Base-by-base conservation (phyloP, 2,797 vertebrate species). In the Siniperca scherzeri region DNA sequence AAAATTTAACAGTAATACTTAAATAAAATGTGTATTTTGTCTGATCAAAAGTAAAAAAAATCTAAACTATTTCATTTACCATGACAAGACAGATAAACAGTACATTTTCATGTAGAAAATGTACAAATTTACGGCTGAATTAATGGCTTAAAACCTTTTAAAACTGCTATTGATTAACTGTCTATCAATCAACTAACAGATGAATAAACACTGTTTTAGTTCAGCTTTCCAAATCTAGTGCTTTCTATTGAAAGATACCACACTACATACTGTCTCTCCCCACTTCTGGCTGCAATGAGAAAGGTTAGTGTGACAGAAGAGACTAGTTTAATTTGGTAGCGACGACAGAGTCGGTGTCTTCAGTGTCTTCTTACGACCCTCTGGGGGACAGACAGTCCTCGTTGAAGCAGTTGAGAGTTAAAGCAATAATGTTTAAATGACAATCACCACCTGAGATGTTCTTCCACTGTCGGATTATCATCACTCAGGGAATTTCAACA, bases 391-490 rank as follows among this genome's bases (percentile, higher is more conserved):
- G 59, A 30, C 50, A 1, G 66, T 70, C 48, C 9, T 7, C 3
- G 27, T 2, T 40, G 44, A 33, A 53, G 70, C 53, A 13, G 46
- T 61, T 52, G 7, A 69, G 21, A 64, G 11, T 48, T 56, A 11
- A 57, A 65, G 67, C 42, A 65, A 53, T 76, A 81, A 70, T 50
- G 33, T 59, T 66, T 33, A 19, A 55, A 70, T 0, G 25, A 11
- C 67, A n/a, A 30, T 59, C 50, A 71, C 53, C 52, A 65, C 46
- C 53, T 22, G 22, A 75, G 22, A 69, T 17, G 38, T 73, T 69
- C 56, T 69, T 74, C 4, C 11, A 9, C 0, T 16, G 19, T 46
- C 40, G n/a, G 3, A 36, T 10, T 6, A 38, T 13, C 22, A 62
- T 52, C 14, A 62, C 19, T 33, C 30, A 19, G 27, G 14, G 44